These are phyloP conservation scores for Lampris incognitus DNA, from an alignment of 2,113 vertebrate species.

Conservation along the genomic window DNA sequence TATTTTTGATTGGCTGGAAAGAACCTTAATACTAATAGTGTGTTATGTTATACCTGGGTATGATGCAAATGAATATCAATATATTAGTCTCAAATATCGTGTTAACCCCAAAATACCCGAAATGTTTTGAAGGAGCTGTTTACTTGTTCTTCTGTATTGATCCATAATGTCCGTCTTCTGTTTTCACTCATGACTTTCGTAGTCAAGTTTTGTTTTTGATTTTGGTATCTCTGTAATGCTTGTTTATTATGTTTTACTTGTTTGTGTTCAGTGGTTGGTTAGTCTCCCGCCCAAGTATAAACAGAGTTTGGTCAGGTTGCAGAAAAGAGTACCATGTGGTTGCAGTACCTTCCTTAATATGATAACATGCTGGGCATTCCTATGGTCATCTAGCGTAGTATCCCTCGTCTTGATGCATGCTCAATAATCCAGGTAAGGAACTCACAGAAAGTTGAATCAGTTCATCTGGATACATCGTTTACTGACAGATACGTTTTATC, in stretches of 20 bases:
- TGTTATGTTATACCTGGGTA: constrained; percentile 66
- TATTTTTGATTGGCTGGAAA: constrained; percentile 58
- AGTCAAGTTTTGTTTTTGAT: constrained; percentile 49
- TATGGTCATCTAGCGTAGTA: neutral
- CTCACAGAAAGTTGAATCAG: too few relatives aligned
- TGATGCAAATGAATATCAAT: constrained; percentile 64
- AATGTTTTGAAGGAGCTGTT: constrained; percentile 40
- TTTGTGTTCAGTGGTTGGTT: constrained; percentile 49
- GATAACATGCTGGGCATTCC: neutral
- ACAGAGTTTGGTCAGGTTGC: constrained; percentile 58
- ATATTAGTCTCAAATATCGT: constrained; percentile 64
- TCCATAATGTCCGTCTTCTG: constrained; percentile 55
- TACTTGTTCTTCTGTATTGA: constrained; percentile 41
- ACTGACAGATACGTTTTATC: too few relatives aligned
- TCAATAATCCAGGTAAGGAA: too few relatives aligned
- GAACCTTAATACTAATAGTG: constrained; percentile 55
- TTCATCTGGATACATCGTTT: too few relatives aligned
- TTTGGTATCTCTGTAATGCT: constrained; percentile 47
- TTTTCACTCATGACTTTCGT: constrained; percentile 56
- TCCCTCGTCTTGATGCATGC: neutral
- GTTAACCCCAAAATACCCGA: constrained; percentile 51
- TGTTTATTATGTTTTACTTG: constrained; percentile 55
- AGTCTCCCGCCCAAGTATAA: constrained; percentile 52
- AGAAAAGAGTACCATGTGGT: neutral
- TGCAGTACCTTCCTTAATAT: constrained; percentile 11